Evolutionary conservation across 1,140 invertebrate genomes (phyloP).

Genomic region (Heliconius melpomene): DNA sequence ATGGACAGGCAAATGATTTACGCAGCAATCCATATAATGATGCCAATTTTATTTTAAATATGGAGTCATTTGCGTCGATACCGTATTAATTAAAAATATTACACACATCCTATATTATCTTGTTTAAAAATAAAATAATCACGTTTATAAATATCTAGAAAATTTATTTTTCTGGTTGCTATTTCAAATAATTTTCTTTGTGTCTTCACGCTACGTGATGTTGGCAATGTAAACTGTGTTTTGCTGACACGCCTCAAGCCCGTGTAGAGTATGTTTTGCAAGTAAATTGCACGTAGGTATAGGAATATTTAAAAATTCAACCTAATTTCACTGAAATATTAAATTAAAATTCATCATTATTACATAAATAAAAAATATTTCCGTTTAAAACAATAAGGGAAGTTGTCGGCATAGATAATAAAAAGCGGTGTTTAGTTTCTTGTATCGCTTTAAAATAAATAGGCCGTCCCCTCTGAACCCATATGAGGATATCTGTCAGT

Average conservation of each 20-base stretch:
- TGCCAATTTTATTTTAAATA: slow-evolving; percentile 16
- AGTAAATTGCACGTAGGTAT: neutral
- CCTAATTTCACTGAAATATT: too few species aligned
- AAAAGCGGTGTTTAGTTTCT: too few species aligned
- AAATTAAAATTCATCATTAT: too few species aligned
- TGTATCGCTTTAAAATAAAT: too few species aligned
- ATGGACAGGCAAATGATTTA: slow-evolving; percentile 32
- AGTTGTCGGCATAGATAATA: too few species aligned
- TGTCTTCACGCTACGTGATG: neutral
- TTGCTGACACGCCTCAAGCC: neutral
- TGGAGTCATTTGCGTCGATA: neutral
- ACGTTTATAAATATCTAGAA: too few species aligned
- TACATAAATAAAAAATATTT: too few species aligned
- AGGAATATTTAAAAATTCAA: too few species aligned
- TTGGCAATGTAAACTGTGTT: neutral
- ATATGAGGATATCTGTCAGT: too few species aligned
- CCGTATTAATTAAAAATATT: neutral
- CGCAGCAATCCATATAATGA: slow-evolving; percentile 24
- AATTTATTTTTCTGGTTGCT: neutral
- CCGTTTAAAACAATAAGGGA: too few species aligned
- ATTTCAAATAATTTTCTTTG: neutral
- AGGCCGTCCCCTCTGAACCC: too few species aligned
- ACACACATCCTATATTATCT: neutral
- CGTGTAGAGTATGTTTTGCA: neutral
- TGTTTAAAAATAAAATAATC: neutral